These are phyloP conservation scores for Rousettus madagascariensis DNA, from an alignment of 2,797 vertebrate species.

Conservation along the genomic window DNA sequence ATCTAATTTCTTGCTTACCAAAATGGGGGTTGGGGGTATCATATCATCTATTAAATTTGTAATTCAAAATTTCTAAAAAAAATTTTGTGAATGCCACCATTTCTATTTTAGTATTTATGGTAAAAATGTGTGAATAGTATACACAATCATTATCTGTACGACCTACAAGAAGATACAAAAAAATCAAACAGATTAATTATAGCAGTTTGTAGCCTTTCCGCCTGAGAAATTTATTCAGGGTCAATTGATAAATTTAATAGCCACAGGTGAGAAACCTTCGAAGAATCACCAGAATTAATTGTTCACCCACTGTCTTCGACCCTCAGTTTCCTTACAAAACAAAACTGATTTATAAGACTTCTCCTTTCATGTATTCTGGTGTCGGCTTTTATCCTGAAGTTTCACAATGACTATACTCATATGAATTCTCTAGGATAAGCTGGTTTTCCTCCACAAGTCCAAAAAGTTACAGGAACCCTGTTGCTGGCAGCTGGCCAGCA, in stretches of 20 bases:
- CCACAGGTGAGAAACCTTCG: neutral
- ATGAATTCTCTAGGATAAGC: neutral
- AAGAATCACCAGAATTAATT: neutral
- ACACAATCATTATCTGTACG: neutral
- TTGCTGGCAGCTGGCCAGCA: neutral
- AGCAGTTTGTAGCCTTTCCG: neutral
- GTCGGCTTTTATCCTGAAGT: neutral
- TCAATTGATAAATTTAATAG: neutral
- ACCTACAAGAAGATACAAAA: constrained; percentile 30
- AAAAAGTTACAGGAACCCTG: neutral
- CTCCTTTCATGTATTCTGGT: neutral
- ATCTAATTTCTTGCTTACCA: neutral
- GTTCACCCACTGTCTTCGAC: neutral
- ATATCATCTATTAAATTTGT: neutral
- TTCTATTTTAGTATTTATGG: neutral
- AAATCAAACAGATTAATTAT: constrained; percentile 53
- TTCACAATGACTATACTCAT: neutral
- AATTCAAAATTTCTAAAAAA: neutral
- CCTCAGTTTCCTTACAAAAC: neutral
- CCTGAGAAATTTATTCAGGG: neutral
- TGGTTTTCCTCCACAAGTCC: neutral
- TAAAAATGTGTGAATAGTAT: neutral
- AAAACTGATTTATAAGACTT: neutral
- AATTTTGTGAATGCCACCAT: neutral
- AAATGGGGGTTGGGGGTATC: neutral